phyloP scores from a whole-genome alignment of 2,888 invertebrate genomes.

The Callinectes sapidus region DNA sequence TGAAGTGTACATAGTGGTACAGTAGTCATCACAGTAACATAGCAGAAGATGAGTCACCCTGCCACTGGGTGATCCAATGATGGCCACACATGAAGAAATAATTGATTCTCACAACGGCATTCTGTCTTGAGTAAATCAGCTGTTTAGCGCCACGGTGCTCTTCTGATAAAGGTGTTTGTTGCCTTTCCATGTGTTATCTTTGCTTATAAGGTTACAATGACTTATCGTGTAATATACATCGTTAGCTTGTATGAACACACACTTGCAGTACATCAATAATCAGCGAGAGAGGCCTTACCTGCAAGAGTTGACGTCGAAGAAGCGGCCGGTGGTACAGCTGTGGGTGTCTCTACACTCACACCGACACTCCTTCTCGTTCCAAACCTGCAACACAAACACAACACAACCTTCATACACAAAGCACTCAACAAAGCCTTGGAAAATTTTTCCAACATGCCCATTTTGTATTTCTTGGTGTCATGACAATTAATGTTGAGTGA shows the following conservation, averaged over 20 bases:
- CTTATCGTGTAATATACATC: background rate
- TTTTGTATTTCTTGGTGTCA: background rate
- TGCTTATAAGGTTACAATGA: background rate
- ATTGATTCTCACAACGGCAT: background rate
- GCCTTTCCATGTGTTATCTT: background rate
- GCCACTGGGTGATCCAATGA: background rate
- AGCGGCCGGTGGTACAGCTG: constrained; percentile 54
- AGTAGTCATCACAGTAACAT: background rate
- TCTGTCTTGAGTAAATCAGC: background rate
- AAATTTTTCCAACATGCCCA: background rate
- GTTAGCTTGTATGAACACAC: background rate
- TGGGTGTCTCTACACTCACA: constrained; percentile 46
- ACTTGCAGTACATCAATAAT: background rate
- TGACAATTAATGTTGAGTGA: background rate
- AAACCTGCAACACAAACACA: constrained; percentile 44
- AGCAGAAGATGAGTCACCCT: background rate
- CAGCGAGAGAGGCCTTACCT: constrained; percentile 39
- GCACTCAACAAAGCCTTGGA: background rate
- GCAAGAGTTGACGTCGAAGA: constrained; percentile 55
- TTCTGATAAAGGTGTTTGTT: background rate
- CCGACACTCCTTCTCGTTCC: constrained; percentile 52
- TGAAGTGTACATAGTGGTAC: background rate
- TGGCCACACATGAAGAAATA: background rate
- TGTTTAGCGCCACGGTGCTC: background rate
- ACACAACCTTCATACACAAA: background rate